Evolutionary conservation across 2,113 vertebrate genomes (phyloP).

Genomic region (Cygnus buccinator): DNA sequence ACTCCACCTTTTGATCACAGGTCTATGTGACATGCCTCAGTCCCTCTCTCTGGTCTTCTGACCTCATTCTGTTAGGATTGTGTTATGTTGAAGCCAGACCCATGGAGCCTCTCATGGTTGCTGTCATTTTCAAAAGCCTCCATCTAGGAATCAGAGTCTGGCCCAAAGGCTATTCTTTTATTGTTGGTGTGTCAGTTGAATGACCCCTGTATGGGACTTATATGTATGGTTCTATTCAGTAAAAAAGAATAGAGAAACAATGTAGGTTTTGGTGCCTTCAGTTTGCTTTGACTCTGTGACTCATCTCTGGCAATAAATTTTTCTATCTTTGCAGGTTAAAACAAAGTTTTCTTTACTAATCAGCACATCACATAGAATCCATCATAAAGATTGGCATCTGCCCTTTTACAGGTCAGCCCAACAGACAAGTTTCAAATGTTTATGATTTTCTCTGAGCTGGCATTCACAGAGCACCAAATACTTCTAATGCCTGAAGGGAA

Average conservation of each 20-base stretch:
- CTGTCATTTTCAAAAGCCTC: background rate
- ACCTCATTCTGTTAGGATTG: background rate
- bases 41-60: background rate
- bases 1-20: background rate
- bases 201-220: background rate
- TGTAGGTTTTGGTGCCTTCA: background rate
- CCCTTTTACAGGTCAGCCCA: background rate
- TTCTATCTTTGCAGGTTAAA: background rate
- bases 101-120: background rate
- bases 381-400: background rate
- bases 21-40: background rate
- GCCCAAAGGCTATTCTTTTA: background rate
- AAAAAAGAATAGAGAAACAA: background rate
- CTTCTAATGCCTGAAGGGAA: background rate
- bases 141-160: background rate
- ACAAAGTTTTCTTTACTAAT: background rate
- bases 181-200: background rate
- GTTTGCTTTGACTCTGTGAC: background rate
- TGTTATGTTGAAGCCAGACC: background rate
- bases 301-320: background rate
- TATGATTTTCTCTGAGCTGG: background rate
- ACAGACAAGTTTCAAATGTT: background rate
- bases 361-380: background rate
- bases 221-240: background rate
- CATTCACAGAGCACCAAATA: background rate